Evolutionary conservation across 2,888 invertebrate genomes (phyloP), one percentile per base, ranked within the genome.

Genomic region (Tetanocera ferruginea): DNA sequence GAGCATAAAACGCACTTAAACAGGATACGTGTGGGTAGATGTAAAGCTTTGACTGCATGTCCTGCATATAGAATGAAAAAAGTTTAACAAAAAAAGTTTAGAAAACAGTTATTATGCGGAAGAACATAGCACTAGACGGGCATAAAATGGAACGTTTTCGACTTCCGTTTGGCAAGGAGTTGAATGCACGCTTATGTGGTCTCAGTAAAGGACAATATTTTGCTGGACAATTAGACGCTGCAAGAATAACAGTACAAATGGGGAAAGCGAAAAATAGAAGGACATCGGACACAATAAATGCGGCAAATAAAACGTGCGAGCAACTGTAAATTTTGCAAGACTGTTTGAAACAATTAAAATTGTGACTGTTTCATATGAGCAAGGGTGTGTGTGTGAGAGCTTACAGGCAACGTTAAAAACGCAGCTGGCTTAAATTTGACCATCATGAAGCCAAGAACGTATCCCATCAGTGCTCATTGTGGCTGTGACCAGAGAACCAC

Each of bases 291-390:
- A 37, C 67, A 67, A 34, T 67, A 67, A 52, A 19, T 34, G 62
- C 64, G 28, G 51, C 64, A 31, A 66, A 51, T 55, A 72, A 74
- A 67, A 67, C 43, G 67, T 67, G 43, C 34, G 67, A 34, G 67
- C 43, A 67, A 66, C 78, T 71, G 75, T 62, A 69, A 78, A 74
- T 74, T 78, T 11, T 14, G 52, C 51, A 17, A 43, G 70, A 74
- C 31, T 71, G 52, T 75, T 78, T 75, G 52, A 70, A 75, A 70
- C 75, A 78, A 75, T 78, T 78, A 78, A 75, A 78, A 78, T 19
- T 57, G 55, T 37, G 28, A 57, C 34, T 60, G 77, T 57, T 37
- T 3, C 23, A 69, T 9, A 17, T 49, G 67, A 11, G 49, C 23
- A 37, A 23, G 14, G 3, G 25, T 19, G 19, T 25, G 5, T 37